Conservation (phyloP, 2,113 vertebrate species). For the Gallinago undulata region DNA sequence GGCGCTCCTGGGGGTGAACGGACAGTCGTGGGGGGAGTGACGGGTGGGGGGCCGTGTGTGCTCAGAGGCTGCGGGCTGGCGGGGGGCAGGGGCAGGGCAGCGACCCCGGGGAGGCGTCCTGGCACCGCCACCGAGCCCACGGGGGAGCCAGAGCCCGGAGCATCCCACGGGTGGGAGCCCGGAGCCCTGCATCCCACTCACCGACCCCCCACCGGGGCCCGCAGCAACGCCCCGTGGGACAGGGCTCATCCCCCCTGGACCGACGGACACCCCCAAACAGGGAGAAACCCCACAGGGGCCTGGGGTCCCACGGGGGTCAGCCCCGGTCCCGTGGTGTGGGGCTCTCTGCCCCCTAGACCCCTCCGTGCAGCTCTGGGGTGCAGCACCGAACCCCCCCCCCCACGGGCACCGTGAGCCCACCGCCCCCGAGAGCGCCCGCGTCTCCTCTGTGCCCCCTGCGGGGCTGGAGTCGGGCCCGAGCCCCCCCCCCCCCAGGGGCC, state of each 20-base stretch:
- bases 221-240: fast-evolving
- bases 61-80: background rate
- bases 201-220: fast-evolving
- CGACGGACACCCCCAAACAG: background rate
- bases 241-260: background rate
- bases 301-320: fast-evolving
- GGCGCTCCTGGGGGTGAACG: background rate
- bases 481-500: background rate
- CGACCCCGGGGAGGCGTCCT: background rate
- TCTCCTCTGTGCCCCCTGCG: too few species aligned
- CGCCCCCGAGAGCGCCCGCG: fast-evolving
- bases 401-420: fast-evolving
- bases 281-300: background rate
- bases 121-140: fast-evolving
- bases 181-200: background rate
- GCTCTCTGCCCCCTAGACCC: background rate
- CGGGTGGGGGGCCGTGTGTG: background rate
- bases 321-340: fast-evolving
- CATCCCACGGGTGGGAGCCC: background rate
- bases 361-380: fast-evolving
- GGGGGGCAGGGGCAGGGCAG: background rate
- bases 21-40: background rate
- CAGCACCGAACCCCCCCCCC: background rate
- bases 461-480: fast-evolving
- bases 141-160: background rate